Evolutionary conservation across 2,113 vertebrate genomes (phyloP), one percentile per base, ranked within the genome.

Genomic region (Periophthalmus modestus): DNA sequence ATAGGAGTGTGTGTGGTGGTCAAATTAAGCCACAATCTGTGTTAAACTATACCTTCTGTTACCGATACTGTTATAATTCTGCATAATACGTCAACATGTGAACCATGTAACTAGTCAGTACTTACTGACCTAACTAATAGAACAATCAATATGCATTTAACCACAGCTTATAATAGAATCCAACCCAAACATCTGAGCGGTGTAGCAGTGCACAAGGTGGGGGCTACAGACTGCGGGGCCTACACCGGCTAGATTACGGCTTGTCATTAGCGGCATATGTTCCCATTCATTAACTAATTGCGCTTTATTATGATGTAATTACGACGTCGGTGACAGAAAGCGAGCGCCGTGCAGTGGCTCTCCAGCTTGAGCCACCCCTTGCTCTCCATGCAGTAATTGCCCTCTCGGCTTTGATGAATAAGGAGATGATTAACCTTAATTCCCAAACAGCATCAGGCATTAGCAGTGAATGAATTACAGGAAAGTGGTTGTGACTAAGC

Each of bases 351-450:
- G 24, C 57, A 5, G 84, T 91, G 87, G 78, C 91, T 78, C 85
- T 90, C 79, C 87, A 91, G 91, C 84, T 72, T 82, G 86, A 90
- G 86, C 93, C 92, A 91, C 81, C 90, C 91, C 92, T 18, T 92
- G 74, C 85, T 83, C 90, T 92, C 92, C 77, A 81, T 90, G 91
- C 92, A 94, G 94, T 96, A 97, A 97, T 96, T 96, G 94, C 90
- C 84, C 91, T 93, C 93, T 93, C 70, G 72, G 87, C 92, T 94
- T 94, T 95, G 94, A 96, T 94, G 95, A 96, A 96, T 94, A 93
- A 96, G 94, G 92, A 94, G 92, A 93, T 96, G 95, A 97, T 97
- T 97, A 96, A 96, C 94, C 95, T 94, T 96, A 96, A 97, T 96
- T 96, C 94, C 93, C 84, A 74, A 94, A 95, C 94, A 93, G 93